A percentile compares a stretch with the other conserved stretches of the same genome.
Evolutionary conservation across 2,113 vertebrate genomes (phyloP).

Genomic region (Pontoporia blainvillei): DNA sequence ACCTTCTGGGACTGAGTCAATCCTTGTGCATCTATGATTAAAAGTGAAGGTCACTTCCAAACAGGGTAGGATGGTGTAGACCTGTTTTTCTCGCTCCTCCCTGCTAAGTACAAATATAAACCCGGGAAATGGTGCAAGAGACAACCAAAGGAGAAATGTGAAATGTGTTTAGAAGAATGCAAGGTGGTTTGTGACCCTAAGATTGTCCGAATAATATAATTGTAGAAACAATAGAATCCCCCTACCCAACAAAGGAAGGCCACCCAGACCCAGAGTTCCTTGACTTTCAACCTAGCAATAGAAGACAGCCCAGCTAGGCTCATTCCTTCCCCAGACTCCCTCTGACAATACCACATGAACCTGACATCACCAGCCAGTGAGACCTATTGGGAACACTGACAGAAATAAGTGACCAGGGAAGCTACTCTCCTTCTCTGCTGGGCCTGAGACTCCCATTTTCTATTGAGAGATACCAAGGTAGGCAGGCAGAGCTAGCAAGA

Average conservation of each 20-base stretch:
- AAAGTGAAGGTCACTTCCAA: constrained; percentile 33
- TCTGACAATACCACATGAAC: neutral
- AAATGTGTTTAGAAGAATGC: neutral
- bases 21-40: neutral
- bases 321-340: neutral
- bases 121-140: neutral
- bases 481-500: neutral
- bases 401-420: neutral
- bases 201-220: neutral
- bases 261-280: neutral
- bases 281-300: neutral
- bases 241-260: neutral
- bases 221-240: neutral
- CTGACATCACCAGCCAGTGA: neutral
- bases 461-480: neutral
- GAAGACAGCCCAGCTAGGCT: neutral
- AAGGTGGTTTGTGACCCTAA: neutral
- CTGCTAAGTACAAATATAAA: neutral
- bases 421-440: neutral
- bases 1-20: neutral
- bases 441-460: neutral
- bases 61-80: neutral
- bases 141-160: neutral
- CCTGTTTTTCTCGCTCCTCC: neutral
- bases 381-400: neutral